A percentile compares a stretch with the other conserved stretches of the same genome.
These are phyloP conservation scores for Anastrepha obliqua DNA, from an alignment of 1,140 invertebrate genomes.

Conservation along the genomic window DNA sequence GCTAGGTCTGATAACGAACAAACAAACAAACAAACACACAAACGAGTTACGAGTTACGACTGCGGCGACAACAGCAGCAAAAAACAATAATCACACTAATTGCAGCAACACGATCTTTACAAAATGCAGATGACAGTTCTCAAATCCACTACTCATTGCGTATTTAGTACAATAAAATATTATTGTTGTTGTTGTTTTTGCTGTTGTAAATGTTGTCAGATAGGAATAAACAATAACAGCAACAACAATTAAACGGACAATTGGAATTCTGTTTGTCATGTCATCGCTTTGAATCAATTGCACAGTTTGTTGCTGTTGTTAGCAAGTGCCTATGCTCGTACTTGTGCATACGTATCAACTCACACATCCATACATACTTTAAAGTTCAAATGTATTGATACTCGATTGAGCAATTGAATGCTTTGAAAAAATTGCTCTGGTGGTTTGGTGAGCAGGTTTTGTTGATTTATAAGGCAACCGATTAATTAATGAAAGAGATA, in stretches of 20 bases:
- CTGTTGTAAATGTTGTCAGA: not conserved
- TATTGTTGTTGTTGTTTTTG: not conserved
- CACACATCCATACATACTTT: no score
- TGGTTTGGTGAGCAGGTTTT: no score
- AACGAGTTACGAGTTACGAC: not conserved
- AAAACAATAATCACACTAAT: conserved; percentile 17
- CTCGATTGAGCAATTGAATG: no score
- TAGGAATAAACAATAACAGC: not conserved
- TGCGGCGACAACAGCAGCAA: not conserved
- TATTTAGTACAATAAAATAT: not conserved
- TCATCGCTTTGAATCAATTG: not conserved
- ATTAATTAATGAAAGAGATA: no score
- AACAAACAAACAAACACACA: not conserved
- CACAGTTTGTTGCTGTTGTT: not conserved
- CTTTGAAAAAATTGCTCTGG: no score
- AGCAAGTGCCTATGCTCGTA: not conserved
- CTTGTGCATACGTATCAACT: not conserved
- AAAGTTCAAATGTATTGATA: no score
- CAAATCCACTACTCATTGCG: conserved; percentile 23
- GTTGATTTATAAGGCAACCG: no score
- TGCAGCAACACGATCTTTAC: conserved; percentile 35
- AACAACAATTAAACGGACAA: not conserved
- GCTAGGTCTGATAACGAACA: conserved; percentile 20
- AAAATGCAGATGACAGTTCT: conserved; percentile 47
- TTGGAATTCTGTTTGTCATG: not conserved